Evolutionary conservation across 2,113 vertebrate genomes (phyloP), one percentile per base, ranked within the genome.

Genomic region (Guaruba guarouba): DNA sequence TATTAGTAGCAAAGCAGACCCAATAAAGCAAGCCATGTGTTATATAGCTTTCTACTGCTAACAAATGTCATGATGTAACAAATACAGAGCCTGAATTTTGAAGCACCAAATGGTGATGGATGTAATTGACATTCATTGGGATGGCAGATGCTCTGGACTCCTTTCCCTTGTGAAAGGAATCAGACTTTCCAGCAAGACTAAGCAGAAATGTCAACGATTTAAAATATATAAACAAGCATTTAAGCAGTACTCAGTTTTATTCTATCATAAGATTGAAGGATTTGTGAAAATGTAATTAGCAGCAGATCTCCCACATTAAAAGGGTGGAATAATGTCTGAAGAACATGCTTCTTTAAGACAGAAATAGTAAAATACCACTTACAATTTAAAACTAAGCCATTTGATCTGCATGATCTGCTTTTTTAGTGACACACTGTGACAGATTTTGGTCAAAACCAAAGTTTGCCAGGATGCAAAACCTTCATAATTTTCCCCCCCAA

Each of bases 1-100:
- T 89, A 8, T 67, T 75, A 93, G 74, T 29, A 82, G 74, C 35
- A 82, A 89, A 96, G 74, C 86, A 95, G 90, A 76, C 41, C 11
- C 37, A 66, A 16, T 35, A 66, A 86, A 93, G 55, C 1, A 23
- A 81, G 29, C 12, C 2, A 1, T 54, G 86, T 91, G 67, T 67
- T 77, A 11, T 29, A 35, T 2, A 23, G n/a, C 71, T 77, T 79
- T 18, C 48, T 88, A 3, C 43, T 69, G 83, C 55, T 63, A 35
- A 57, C 51, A 85, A 59, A 79, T 49, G 20, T 46, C 52, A 37
- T 29, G 39, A 17, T 51, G 7, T 2, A 28, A 61, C 22, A 80
- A 68, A 82, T 17, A 28, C 9, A 57, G 64, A 43, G 43, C 48
- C 57, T 78, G 41, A 43, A 64, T 90, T 79, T 61, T 86, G 49